Evolutionary conservation across 2,888 invertebrate species (phyloP).

Genomic region (Nemoura dubitans): DNA sequence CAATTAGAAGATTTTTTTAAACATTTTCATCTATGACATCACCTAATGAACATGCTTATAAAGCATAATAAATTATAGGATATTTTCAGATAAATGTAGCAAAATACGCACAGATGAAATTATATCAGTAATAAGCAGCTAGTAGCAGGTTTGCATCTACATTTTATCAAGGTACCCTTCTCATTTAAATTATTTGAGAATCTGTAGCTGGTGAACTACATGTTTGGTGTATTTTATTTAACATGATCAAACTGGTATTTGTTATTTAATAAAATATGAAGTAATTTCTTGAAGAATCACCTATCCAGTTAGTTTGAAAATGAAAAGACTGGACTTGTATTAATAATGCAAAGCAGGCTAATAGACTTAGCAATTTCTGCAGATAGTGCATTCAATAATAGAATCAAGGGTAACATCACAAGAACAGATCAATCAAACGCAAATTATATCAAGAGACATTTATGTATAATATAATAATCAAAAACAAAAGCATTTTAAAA

Average conservation of each 20-base stretch:
- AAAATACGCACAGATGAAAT: background rate
- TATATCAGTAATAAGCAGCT: background rate
- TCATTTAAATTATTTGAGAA: background rate
- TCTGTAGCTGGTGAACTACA: background rate
- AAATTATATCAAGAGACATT: background rate
- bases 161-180: background rate
- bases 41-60: background rate
- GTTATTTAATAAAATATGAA: background rate
- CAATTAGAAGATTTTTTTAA: background rate
- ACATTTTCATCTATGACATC: background rate
- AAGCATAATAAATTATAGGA: background rate
- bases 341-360: background rate
- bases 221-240: background rate
- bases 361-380: background rate
- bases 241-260: background rate
- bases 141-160: background rate
- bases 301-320: background rate
- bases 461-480: background rate
- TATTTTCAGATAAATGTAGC: background rate
- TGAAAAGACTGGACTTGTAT: background rate
- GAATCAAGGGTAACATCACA: background rate
- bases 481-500: background rate
- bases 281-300: background rate
- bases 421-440: background rate
- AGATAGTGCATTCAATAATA: background rate